Evolutionary conservation across 2,113 vertebrate species (phyloP).

Genomic region (Todiramphus chloris): DNA sequence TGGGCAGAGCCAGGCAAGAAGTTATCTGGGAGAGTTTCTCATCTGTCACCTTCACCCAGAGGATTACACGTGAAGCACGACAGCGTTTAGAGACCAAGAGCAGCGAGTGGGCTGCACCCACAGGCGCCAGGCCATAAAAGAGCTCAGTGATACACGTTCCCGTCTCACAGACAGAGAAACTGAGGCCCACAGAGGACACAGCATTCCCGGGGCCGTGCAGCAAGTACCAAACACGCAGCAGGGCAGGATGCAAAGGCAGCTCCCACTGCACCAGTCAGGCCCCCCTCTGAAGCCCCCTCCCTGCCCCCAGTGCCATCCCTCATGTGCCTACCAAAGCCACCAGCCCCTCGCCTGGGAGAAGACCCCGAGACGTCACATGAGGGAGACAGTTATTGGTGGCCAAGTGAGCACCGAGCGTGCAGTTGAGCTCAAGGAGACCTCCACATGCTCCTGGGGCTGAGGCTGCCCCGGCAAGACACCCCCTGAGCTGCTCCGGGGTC

Average conservation of each 20-base stretch:
- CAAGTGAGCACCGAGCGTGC: accelerated
- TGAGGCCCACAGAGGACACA: accelerated
- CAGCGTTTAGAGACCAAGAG: accelerated
- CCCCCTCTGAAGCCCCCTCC: neutral
- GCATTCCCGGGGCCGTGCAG: accelerated
- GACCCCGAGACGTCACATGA: neutral
- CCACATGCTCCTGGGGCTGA: accelerated
- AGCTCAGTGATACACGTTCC: accelerated
- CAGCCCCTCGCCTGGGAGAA: neutral
- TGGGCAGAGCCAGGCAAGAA: neutral
- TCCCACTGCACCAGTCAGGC: neutral
- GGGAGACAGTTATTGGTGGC: accelerated
- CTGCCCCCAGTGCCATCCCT: neutral
- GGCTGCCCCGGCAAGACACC: neutral
- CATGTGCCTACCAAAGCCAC: neutral
- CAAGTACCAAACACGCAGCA: neutral
- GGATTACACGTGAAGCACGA: neutral
- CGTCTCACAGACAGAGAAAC: neutral
- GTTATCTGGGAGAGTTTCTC: neutral
- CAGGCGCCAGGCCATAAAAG: neutral
- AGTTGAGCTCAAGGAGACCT: neutral
- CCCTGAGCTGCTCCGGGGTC: neutral
- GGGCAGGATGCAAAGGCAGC: neutral
- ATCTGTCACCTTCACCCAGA: neutral
- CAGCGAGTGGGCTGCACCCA: accelerated